Percentiles rank a stretch among this genome's conserved stretches.
These are phyloP conservation scores for Thripadectes ignobilis DNA, from an alignment of 2,797 vertebrate species.

Conservation along the genomic window DNA sequence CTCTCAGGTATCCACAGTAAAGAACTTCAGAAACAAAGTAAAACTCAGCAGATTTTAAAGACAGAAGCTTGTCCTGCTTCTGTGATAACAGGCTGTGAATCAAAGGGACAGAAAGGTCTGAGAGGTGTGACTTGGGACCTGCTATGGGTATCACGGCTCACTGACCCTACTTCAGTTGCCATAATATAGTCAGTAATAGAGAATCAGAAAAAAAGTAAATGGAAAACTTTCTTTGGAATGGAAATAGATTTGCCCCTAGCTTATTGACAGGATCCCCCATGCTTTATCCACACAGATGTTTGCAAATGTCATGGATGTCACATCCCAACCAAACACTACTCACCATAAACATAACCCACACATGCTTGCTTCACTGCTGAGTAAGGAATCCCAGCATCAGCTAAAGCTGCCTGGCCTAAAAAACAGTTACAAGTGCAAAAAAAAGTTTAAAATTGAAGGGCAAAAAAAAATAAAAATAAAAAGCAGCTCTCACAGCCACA, in stretches of 20 bases:
- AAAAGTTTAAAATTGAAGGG: not conserved
- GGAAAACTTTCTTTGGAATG: not conserved
- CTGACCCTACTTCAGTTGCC: not conserved
- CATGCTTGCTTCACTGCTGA: conserved; percentile 90
- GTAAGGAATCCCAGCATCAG: conserved; percentile 90
- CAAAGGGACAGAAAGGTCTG: not conserved
- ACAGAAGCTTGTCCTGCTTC: not conserved
- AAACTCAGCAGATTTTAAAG: not conserved
- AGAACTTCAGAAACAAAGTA: not conserved
- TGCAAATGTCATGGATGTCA: not conserved
- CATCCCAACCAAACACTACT: not conserved
- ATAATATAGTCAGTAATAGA: not conserved
- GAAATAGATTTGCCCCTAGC: not conserved
- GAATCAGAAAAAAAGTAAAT: not conserved
- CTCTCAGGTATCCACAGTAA: not conserved
- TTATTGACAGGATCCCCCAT: not conserved
- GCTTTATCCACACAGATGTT: not conserved
- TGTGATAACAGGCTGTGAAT: not conserved
- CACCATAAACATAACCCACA: conserved; percentile 95
- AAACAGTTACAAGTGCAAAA: not conserved
- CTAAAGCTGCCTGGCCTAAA: conserved; percentile 87
- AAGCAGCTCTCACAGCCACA: not conserved
- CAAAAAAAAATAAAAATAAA: no score
- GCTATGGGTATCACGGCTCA: not conserved
- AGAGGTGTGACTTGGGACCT: not conserved